Conservation (phyloP, 2,113 vertebrate genomes). For the Megalops atlanticus region DNA sequence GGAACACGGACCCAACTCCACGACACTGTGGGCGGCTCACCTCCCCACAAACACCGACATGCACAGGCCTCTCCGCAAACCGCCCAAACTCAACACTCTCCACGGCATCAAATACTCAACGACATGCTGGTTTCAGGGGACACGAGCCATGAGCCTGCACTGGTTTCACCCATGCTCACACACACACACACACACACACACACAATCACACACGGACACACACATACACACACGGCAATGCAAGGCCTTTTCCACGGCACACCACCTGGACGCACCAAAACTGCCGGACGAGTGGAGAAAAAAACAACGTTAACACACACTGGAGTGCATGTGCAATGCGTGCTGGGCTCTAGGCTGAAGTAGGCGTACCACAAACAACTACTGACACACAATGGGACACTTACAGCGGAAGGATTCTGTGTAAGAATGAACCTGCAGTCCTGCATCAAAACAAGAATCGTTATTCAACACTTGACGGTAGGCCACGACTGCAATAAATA, state of each 20-base stretch:
- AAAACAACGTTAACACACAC: constrained; percentile 28
- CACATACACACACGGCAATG: constrained; percentile 3
- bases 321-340: background rate
- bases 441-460: constrained; percentile 51
- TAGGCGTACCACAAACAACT: constrained; percentile 24
- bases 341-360: constrained; percentile 12
- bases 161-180: background rate
- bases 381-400: constrained; percentile 41
- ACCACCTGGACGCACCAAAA: constrained; percentile 6
- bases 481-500: constrained; percentile 8
- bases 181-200: background rate
- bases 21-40: background rate
- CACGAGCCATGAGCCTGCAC: background rate
- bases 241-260: background rate
- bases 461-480: constrained; percentile 42
- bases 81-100: background rate
- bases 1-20: background rate
- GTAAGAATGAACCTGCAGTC: constrained; percentile 48
- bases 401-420: constrained; percentile 46
- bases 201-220: background rate
- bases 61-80: background rate
- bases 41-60: background rate
- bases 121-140: constrained; percentile 5
- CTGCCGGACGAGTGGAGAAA: constrained; percentile 16
- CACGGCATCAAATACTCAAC: background rate